phyloP scores from a whole-genome alignment of 2,797 vertebrate species.

The Amazona ochrocephala region DNA sequence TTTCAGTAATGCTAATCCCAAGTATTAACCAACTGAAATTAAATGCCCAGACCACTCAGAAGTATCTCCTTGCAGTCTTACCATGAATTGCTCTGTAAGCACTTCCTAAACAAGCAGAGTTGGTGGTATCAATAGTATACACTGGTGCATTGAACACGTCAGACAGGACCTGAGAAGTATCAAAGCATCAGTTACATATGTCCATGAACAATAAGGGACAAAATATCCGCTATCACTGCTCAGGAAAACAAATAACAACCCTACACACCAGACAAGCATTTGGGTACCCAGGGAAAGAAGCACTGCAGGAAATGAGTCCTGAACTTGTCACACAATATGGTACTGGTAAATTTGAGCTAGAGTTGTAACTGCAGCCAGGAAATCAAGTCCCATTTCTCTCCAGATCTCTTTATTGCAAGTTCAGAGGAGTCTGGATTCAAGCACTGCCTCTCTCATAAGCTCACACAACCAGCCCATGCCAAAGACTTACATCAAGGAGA shows the following conservation, averaged over 20 bases:
- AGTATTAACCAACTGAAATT: conserved; percentile 16
- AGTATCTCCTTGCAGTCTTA: conserved; percentile 70
- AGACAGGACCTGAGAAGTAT: conserved; percentile 84
- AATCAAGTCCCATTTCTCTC: background rate
- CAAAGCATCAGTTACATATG: background rate
- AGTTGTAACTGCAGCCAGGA: background rate
- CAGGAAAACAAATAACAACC: background rate
- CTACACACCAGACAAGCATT: background rate
- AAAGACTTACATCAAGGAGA: background rate
- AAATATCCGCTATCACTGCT: background rate
- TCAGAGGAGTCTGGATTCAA: background rate
- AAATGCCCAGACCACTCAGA: background rate
- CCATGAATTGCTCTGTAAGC: conserved; percentile 92
- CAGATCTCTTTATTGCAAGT: background rate
- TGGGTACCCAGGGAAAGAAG: background rate
- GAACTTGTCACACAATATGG: background rate
- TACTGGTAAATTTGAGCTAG: background rate
- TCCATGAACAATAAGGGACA: background rate
- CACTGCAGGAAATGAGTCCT: background rate
- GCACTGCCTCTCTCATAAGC: background rate
- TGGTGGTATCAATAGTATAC: conserved; percentile 87
- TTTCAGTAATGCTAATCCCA: background rate
- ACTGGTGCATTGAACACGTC: conserved; percentile 91
- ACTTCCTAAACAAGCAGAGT: conserved; percentile 91
- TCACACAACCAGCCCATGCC: background rate